phyloP scores from a whole-genome alignment of 2,113 vertebrate genomes.

The Rhadina sibilatrix region DNA sequence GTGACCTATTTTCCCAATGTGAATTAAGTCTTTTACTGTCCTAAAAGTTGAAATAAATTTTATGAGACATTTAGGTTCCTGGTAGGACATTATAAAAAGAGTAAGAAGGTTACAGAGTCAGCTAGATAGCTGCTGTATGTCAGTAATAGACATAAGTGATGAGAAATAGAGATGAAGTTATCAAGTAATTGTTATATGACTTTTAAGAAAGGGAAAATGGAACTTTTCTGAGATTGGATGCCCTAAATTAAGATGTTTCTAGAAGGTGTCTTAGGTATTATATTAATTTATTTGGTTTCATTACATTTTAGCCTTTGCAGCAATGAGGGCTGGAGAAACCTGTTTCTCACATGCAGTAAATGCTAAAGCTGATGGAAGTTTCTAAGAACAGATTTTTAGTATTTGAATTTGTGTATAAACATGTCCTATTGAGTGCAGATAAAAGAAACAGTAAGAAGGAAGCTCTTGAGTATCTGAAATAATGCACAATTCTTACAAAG shows the following conservation, averaged over 20 bases:
- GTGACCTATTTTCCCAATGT: not conserved
- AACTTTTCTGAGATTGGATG: not conserved
- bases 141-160: not conserved
- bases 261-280: not conserved
- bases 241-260: not conserved
- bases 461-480: not conserved
- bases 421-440: not conserved
- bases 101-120: not conserved
- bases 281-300: not conserved
- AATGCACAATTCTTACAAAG: not conserved
- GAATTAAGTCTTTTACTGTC: not conserved
- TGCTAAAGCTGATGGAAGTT: not conserved
- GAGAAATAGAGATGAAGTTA: not conserved
- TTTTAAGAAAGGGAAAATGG: not conserved
- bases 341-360: not conserved
- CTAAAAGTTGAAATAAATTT: not conserved
- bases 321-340: not conserved
- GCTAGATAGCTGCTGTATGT: not conserved
- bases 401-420: not conserved
- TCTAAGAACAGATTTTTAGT: not conserved
- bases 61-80: not conserved
- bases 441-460: not conserved
- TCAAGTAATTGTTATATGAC: not conserved
- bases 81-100: not conserved
- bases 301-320: not conserved